Evolutionary conservation across 2,888 invertebrate species (phyloP).

Genomic region (Apamea epomidion): DNA sequence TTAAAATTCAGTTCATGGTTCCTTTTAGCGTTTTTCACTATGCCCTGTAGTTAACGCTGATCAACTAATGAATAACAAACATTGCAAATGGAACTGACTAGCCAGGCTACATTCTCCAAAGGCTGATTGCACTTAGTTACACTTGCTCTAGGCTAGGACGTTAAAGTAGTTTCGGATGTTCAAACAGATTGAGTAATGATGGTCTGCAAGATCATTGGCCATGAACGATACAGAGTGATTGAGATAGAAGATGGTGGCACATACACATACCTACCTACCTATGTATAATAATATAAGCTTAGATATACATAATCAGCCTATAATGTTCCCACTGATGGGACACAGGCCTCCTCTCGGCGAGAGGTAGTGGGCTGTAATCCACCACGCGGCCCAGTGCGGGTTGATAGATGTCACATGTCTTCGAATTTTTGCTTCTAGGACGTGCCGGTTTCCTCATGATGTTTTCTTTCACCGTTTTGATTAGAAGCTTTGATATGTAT

Average conservation of each 20-base stretch:
- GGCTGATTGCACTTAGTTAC: conserved; percentile 17
- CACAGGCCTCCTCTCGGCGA: no score
- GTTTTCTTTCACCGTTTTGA: no score
- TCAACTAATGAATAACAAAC: background rate
- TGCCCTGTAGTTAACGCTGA: no score
- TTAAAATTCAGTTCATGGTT: background rate
- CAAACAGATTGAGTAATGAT: conserved; percentile 46
- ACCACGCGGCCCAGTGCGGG: no score
- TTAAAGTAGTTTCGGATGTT: conserved; percentile 18
- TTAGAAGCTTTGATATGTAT: no score
- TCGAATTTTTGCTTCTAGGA: no score
- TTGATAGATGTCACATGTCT: no score
- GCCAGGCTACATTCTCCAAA: conserved; percentile 7
- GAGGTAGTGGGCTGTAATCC: no score
- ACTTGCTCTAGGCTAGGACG: conserved; percentile 21
- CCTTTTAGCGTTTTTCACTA: no score
- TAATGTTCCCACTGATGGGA: no score
- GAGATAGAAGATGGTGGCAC: background rate
- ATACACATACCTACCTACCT: background rate
- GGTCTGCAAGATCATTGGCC: conserved; percentile 1
- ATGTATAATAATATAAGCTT: background rate
- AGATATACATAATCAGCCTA: no score
- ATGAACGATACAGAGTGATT: conserved; percentile 3
- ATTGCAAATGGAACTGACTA: conserved; percentile 5
- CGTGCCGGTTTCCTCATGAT: no score